Base-by-base conservation (phyloP, 2,888 invertebrate genomes). In the Meteorus cinctellus region DNA sequence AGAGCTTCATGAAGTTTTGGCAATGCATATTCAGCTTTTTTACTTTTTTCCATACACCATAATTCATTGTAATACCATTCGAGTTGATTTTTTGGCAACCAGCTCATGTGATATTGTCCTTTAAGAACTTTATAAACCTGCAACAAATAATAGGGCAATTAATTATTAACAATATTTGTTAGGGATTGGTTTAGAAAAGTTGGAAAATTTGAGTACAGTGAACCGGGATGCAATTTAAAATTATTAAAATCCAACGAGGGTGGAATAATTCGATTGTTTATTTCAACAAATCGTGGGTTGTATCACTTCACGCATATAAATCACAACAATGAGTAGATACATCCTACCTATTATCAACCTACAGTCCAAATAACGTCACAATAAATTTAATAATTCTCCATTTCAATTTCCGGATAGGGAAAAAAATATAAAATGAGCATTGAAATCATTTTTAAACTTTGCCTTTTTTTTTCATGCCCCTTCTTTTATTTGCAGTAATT, bases 1-100 rank as follows among this genome's bases (percentile, higher is more conserved):
- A 92, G 87, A 2, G 90, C 88, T 59, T 90, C 91, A 90, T 93
- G 92, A 59, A 94, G 91, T 81, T 91, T 91, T 72, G 93, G 92
- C 83, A 93, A 90, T 76, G 92, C 89, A 79, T 90, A 90, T 79
- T 90, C 88, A 76, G 92, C 92, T 92, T 94, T 90, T 76, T 86
- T 87, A 63, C 87, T 86, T 79, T 90, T 90, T 78, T 89, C 89
- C 59, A 89, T 83, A 75, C 90, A 90, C 85, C 86, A 87, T 73
- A 90, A 84, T 69, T 89, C 85, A 48, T 84, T 84, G 73, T 86
- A 83, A 79, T 90, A 90, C 90, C 90, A 90, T 71, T 86, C 84
- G 55, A 88, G 83, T 71, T 89, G 88, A 60, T 88, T 86, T 77
- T 87, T 84, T n/a, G 90, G 90, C 70, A 91, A 84, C 90, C 90